Evolutionary conservation across 2,113 vertebrate species (phyloP), one percentile per base, ranked within the genome.

Genomic region (Gallinago undulata): DNA sequence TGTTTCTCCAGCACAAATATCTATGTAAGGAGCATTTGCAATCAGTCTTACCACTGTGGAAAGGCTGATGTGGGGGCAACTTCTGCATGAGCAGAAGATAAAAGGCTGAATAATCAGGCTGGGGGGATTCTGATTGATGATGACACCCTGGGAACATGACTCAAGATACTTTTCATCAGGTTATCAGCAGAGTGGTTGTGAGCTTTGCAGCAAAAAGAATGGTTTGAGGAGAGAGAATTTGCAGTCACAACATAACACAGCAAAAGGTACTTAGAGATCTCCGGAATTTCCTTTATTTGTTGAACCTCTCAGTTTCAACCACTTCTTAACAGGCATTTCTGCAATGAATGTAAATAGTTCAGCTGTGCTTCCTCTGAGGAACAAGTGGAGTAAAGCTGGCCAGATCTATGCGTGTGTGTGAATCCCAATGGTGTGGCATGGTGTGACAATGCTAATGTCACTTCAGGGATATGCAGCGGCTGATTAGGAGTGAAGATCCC

Each of bases 261-360:
- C 56, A 75, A 78, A 91, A 93, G 30, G 31, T 76, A 68, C 15
- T 76, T 31, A 35, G 59, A 87, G 81, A 72, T 82, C 33, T 87
- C 17, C 76, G 87, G 62, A 82, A 91, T 93, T 91, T 91, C 74
- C 57, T 91, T 86, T 82, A 68, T 63, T 89, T 91, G 51, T 47
- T 63, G 69, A 84, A 87, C 24, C 21, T 81, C 30, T 82, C 8
- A 0, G 27, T 79, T 92, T 72, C 66, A 60, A 48, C 19, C 2
- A 0, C 48, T 59, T 45, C 55, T 77, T 66, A 64, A 39, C 25
- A 39, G 30, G 48, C 0, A 2, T 68, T 93, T 82, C 35, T 87
- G 13, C 62, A 87, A 64, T 31, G 24, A 79, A 37, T 0, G 0
- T 27, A 48, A 9, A 22, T 9, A 62, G 11, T 30, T 68, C 9